Evolutionary conservation across 2,888 invertebrate genomes (phyloP), one percentile per base, ranked within the genome.

Genomic region (Nephrocerus scutellatus): DNA sequence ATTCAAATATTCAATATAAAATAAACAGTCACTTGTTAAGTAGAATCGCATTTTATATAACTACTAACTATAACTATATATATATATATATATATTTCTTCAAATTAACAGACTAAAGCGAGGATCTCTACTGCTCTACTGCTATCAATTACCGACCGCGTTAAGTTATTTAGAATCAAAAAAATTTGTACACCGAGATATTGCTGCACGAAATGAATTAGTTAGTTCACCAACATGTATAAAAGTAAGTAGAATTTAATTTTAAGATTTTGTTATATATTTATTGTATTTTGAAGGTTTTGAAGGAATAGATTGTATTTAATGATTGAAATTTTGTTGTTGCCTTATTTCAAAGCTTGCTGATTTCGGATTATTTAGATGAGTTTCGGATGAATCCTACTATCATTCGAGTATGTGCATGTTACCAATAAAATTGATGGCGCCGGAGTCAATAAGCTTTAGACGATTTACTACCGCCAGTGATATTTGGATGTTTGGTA

Each of bases 401-500:
- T 98, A 98, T 70, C 96, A 96, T 70, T 95, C 95, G 9, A 89
- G 91, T 14, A 83, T 87, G 62, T 95, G 96, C 42, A 97, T 97
- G 65, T 72, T 98, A 43, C 98, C 98, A 6, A 97, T 98, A 59
- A 98, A 98, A 63, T 98, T 98, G 98, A 95, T 98, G 95, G 93
- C 97, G 36, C 97, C 97, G 0, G 98, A 98, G 68, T 93, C 93
- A 20, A 96, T 98, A 53, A 97, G 96, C 72, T 97, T 96, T 62
- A 74, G 97, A 40, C 73, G 93, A 50, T 98, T 98, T 68, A 96
- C 96, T 0, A 89, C 93, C 5, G 90, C 95, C 2, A 93, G 93
- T 49, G 98, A 98, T 70, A 96, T 97, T 0, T 98, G 97, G 97
- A 98, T 98, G 97, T 97, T 97, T 70, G 97, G 95, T 93, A 67